Base-by-base conservation (phyloP, 2,113 vertebrate species). In the Lagopus muta region DNA sequence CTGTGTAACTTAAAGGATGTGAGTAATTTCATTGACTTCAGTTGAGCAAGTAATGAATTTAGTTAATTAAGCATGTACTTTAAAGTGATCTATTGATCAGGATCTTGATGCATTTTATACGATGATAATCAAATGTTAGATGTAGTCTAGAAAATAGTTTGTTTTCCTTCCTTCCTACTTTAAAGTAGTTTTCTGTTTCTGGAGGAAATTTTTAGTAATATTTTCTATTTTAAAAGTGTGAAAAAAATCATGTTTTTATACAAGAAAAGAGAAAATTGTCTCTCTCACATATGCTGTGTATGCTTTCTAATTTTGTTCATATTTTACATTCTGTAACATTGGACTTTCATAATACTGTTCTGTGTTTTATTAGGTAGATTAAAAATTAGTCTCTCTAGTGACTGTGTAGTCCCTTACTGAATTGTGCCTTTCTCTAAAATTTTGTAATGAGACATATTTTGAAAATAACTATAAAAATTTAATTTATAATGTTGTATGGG, bases 21-120 rank as follows among this genome's bases (percentile, higher is more conserved):
- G 71, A 70, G n/a, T 67, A 90, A 71, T 88, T 80, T 57, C 42
- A 32, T 62, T 86, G 50, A 77, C 10, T 95, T 93, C 42, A 65
- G 11, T 20, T 88, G 89, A 94, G 21, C 24, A 86, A 60, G 42
- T 92, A 28, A 55, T 84, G 81, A 94, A 57, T 93, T 90, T 20
- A 54, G 11, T 86, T 88, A 92, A 86, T 86, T 95, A 86, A 67
- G 34, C 60, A 11, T 72, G 52, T 67, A 28, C 19, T 81, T 40
- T 86, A 19, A 93, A 94, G 87, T 92, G 74, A 52, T 69, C 77
- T 94, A 91, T 91, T 91, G 84, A 93, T 92, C 61, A 52, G 19
- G 16, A 38, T 89, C 81, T 86, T 87, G 57, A 90, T 84, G 74
- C 57, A 67, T 65, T 50, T 42, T 83, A 10, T 48, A 81, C 70